Percentiles rank a stretch among this genome's conserved stretches.
Conservation (phyloP, 2,888 invertebrate species). For the Abrostola triplasia region DNA sequence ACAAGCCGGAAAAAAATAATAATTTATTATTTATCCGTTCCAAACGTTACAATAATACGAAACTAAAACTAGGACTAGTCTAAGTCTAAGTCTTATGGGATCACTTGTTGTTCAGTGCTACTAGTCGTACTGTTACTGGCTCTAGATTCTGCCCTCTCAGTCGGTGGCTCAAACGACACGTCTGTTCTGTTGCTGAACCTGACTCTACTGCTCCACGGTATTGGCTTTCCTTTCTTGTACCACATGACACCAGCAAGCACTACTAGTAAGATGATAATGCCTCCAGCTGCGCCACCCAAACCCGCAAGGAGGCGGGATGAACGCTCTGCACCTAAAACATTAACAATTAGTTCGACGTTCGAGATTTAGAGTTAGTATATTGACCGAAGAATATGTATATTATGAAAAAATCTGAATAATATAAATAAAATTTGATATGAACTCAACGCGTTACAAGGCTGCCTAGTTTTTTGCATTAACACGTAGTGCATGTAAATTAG, state of each 20-base stretch:
- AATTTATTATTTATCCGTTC: too few relatives aligned
- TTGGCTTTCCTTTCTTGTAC: constrained; percentile 59
- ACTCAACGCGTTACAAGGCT: too few relatives aligned
- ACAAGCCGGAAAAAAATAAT: too few relatives aligned
- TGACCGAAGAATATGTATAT: too few relatives aligned
- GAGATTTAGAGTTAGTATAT: too few relatives aligned
- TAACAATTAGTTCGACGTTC: constrained; percentile 18
- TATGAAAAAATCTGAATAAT: background rate
- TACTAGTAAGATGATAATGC: constrained; percentile 56
- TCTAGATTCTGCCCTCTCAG: constrained; percentile 2
- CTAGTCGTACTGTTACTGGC: constrained; percentile 30
- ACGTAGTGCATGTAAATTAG: too few relatives aligned
- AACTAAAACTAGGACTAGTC: too few relatives aligned
- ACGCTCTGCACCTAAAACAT: constrained; percentile 39
- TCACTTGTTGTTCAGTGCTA: constrained; percentile 8
- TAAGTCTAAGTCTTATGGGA: constrained; percentile 1
- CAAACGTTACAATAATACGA: too few relatives aligned
- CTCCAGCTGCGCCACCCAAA: constrained; percentile 70
- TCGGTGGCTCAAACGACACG: constrained; percentile 5
- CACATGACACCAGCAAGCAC: constrained; percentile 63
- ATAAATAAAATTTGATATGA: too few relatives aligned
- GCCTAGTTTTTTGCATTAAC: too few relatives aligned
- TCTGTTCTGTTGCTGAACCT: constrained; percentile 17
- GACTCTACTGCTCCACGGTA: constrained; percentile 24
- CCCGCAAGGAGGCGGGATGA: constrained; percentile 64